phyloP scores from a whole-genome alignment of 2,888 invertebrate genomes.

The Melitaea athalia region DNA sequence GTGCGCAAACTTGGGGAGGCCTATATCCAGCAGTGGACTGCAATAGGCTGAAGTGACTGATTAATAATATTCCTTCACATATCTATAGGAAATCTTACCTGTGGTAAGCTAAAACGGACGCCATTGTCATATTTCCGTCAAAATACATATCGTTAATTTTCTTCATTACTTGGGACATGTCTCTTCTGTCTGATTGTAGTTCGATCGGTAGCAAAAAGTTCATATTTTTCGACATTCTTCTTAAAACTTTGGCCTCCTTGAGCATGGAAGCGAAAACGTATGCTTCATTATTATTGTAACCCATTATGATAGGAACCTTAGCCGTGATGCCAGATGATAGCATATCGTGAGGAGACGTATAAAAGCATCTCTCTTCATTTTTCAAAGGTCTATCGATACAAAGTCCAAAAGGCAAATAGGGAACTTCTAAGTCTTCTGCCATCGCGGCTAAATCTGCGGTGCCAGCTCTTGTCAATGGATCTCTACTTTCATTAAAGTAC shows the following conservation, averaged over 20 bases:
- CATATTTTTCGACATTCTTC: slow-evolving; percentile 47
- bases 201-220: slow-evolving; percentile 63
- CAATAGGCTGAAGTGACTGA: no score
- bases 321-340: slow-evolving; percentile 49
- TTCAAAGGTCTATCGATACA: slow-evolving; percentile 62
- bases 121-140: slow-evolving; percentile 53
- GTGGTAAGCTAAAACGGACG: slow-evolving; percentile 58
- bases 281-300: slow-evolving; percentile 68
- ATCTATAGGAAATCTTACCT: slow-evolving; percentile 52
- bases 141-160: slow-evolving; percentile 65
- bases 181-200: slow-evolving; percentile 57
- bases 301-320: slow-evolving; percentile 65
- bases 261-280: slow-evolving; percentile 64
- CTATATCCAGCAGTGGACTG: no score
- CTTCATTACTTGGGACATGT: slow-evolving; percentile 51
- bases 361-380: slow-evolving; percentile 59
- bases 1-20: no score
- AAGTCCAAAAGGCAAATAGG: slow-evolving; percentile 69
- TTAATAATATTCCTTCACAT: neutral
- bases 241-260: slow-evolving; percentile 48
- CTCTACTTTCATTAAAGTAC: slow-evolving; percentile 43
- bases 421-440: slow-evolving; percentile 51
- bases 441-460: slow-evolving; percentile 51
- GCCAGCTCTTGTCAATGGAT: slow-evolving; percentile 47
- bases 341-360: slow-evolving; percentile 58